Base-by-base conservation (phyloP, 2,797 vertebrate genomes). In the Lepus oiostolus region DNA sequence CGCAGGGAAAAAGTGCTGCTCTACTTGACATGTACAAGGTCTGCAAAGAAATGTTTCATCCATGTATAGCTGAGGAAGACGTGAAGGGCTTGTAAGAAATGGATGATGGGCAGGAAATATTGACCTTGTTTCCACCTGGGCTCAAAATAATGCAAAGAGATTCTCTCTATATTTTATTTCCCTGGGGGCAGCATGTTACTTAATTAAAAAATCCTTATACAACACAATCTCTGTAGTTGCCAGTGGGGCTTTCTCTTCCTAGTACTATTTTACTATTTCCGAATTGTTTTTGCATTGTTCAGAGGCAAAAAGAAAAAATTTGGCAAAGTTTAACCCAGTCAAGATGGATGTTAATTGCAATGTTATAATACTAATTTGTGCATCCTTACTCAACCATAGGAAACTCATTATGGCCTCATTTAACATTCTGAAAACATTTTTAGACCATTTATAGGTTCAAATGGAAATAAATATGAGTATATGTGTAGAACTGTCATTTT, bases 401-500 rank as follows among this genome's bases (percentile, higher is more conserved):
- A 98, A 98, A 97, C 85, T 75, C 94, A 93, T 97, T 97, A 97
- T 16, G 83, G 86, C 91, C 96, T 97, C 95, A 92, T 97, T 98
- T 98, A 98, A 95, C 93, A 97, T 96, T 97, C 98, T 96, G 93
- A 97, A 98, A 98, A 95, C 67, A 96, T 91, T 96, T 98, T 97
- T 96, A 97, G 95, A 95, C 94, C n/a, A 8, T 94, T 97, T 32
- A 1, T 94, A 95, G 95, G 91, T 96, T 97, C 82, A 96, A 95
- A 97, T 96, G 0, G 0, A 97, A 98, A 98, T 97, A 98, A 98
- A 97, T 97, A 96, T 65, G 82, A 97, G 93, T 88, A 77, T 88
- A 97, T 95, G 94, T 97, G 96, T 95, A 98, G 88, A 98, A 97
- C 91, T 97, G 96, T 92, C 97, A 95, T 98, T 98, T 98, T 98